phyloP scores from a whole-genome alignment of 2,113 vertebrate species.

The Xenopus borealis region DNA sequence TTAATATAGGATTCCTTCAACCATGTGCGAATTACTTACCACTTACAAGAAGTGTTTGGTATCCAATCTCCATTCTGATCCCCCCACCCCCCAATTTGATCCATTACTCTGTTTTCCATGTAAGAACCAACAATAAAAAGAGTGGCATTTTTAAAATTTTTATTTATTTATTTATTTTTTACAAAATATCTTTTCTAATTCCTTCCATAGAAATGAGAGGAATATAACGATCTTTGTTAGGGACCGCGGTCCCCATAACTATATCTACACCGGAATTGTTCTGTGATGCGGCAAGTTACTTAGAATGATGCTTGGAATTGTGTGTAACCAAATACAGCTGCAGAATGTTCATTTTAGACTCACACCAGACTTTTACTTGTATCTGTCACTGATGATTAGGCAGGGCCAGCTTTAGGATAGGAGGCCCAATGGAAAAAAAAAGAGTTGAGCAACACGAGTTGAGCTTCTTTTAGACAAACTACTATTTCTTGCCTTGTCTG shows the following conservation, averaged over 20 bases:
- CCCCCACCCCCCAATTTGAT: too few relatives aligned
- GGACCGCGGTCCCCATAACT: not conserved
- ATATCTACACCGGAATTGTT: slow-evolving; percentile 12
- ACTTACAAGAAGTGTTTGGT: too few relatives aligned
- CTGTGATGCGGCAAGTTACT: slow-evolving; percentile 1
- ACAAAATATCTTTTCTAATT: slow-evolving; percentile 6
- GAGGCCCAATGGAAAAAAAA: too few relatives aligned
- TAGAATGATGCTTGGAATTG: slow-evolving; percentile 10
- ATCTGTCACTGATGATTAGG: not conserved
- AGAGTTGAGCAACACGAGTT: too few relatives aligned
- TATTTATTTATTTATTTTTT: slow-evolving; percentile 20
- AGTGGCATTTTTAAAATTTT: not conserved
- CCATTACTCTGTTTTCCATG: too few relatives aligned
- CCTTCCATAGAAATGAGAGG: not conserved
- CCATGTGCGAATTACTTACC: too few relatives aligned
- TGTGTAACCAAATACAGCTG: slow-evolving; percentile 22
- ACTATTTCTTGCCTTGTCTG: too few relatives aligned
- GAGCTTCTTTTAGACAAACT: too few relatives aligned
- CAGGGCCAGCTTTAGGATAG: not conserved
- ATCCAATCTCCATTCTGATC: too few relatives aligned
- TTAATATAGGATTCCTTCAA: too few relatives aligned
- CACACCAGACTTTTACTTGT: slow-evolving; percentile 1
- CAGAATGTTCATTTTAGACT: not conserved
- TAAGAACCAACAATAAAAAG: too few relatives aligned
- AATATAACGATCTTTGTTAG: not conserved